phyloP scores from a whole-genome alignment of 2,797 vertebrate genomes.

The Danio jaintianensis region DNA sequence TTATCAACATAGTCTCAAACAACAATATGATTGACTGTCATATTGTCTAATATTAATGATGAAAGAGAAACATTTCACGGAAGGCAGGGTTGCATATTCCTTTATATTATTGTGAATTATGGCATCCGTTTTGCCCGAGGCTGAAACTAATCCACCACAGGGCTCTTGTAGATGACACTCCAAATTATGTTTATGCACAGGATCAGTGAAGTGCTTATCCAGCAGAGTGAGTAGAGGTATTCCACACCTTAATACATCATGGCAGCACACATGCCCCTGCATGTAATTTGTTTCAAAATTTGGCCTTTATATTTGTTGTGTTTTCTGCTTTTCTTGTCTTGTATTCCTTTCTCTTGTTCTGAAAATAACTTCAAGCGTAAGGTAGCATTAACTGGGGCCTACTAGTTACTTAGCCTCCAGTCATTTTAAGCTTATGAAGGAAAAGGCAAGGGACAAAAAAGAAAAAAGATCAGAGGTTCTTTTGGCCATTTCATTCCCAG shows the following conservation, averaged over 20 bases:
- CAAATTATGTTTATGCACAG: slow-evolving; percentile 50
- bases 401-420: slow-evolving; percentile 83
- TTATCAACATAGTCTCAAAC: slow-evolving; percentile 26
- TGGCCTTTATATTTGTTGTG: slow-evolving; percentile 85
- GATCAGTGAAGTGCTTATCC: slow-evolving; percentile 49
- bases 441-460: slow-evolving; percentile 25
- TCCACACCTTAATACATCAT: slow-evolving; percentile 78
- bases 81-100: slow-evolving; percentile 20
- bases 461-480: slow-evolving; percentile 91
- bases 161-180: slow-evolving; percentile 30
- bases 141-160: slow-evolving; percentile 17
- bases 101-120: slow-evolving; percentile 36
- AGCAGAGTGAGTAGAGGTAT: slow-evolving; percentile 45
- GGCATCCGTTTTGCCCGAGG: slow-evolving; percentile 16
- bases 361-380: slow-evolving; percentile 81
- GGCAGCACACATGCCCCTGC: slow-evolving; percentile 79
- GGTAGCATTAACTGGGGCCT: slow-evolving; percentile 84
- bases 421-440: slow-evolving; percentile 79
- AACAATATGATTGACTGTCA: slow-evolving; percentile 43
- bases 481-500: slow-evolving; percentile 87
- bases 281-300: slow-evolving; percentile 86
- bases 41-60: slow-evolving; percentile 32
- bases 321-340: slow-evolving; percentile 62
- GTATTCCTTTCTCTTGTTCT: slow-evolving; percentile 66
- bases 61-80: slow-evolving; percentile 26